Percentiles rank a stretch among this genome's conserved stretches.
These are phyloP conservation scores for Lobophora halterata DNA, from an alignment of 2,888 invertebrate genomes.

Conservation along the genomic window DNA sequence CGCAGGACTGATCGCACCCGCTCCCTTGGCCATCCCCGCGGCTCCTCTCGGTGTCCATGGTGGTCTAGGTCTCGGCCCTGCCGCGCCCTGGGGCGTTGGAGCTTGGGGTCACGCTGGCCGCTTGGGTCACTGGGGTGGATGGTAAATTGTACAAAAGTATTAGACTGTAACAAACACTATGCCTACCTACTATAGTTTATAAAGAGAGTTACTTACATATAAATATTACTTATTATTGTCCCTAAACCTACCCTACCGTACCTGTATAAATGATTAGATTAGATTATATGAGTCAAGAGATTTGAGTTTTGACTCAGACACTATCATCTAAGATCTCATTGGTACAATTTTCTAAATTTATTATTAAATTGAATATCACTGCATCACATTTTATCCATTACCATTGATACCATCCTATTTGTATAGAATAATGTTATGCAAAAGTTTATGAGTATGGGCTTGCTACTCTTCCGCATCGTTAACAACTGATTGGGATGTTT, in stretches of 20 bases:
- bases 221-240: constrained; percentile 28
- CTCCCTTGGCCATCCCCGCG: constrained; percentile 40
- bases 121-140: constrained; percentile 38
- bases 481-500: too few relatives aligned
- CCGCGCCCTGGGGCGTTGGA: constrained; percentile 44
- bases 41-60: constrained; percentile 36
- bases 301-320: too few relatives aligned
- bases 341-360: too few relatives aligned
- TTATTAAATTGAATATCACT: too few relatives aligned
- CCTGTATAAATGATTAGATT: too few relatives aligned
- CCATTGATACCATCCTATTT: constrained; percentile 7
- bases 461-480: too few relatives aligned
- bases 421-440: too few relatives aligned
- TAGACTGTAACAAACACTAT: constrained; percentile 36
- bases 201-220: constrained; percentile 69
- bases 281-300: too few relatives aligned
- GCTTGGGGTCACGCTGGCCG: constrained; percentile 33
- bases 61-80: constrained; percentile 27
- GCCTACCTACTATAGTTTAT: constrained; percentile 53
- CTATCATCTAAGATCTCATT: constrained; percentile 5
- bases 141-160: constrained; percentile 47
- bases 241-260: constrained; percentile 16
- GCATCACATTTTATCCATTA: neutral
- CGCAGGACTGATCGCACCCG: constrained; percentile 42
- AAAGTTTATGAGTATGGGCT: too few relatives aligned